A percentile compares a stretch with the other conserved stretches of the same genome.
These are phyloP conservation scores for Cactoblastis cactorum DNA, from an alignment of 2,888 invertebrate species.

Conservation along the genomic window DNA sequence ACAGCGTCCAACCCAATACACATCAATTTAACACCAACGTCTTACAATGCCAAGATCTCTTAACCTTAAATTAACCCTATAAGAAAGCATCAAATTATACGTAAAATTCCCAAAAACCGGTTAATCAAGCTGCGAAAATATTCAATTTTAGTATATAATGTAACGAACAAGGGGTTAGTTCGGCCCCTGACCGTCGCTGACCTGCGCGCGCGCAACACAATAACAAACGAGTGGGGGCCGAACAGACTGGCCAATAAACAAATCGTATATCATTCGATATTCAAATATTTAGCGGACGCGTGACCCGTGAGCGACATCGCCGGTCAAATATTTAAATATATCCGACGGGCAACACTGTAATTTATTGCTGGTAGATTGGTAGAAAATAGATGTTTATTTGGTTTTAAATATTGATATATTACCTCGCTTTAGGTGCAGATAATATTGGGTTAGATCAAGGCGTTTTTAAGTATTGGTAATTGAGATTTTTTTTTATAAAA, in stretches of 20 bases:
- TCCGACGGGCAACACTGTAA: constrained; percentile 65
- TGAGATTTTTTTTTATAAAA: no score
- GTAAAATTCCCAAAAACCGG: constrained; percentile 74
- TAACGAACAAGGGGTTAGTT: constrained; percentile 60
- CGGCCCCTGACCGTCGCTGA: constrained; percentile 61
- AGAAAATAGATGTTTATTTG: constrained; percentile 26
- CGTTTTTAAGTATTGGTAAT: no score
- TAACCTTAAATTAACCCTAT: constrained; percentile 60
- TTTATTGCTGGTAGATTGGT: constrained; percentile 66
- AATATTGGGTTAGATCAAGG: no score
- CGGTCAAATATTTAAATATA: constrained; percentile 71
- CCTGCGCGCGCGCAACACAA: constrained; percentile 56
- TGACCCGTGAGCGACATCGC: constrained; percentile 75
- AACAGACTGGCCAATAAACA: constrained; percentile 77
- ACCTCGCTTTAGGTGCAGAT: no score
- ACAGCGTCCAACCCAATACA: background rate
- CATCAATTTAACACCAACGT: constrained; percentile 5
- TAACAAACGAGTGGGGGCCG: constrained; percentile 71
- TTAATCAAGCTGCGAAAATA: constrained; percentile 73
- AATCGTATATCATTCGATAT: constrained; percentile 78
- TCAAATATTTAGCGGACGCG: constrained; percentile 75
- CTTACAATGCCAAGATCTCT: constrained; percentile 35
- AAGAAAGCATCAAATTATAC: constrained; percentile 72
- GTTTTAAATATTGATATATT: background rate
- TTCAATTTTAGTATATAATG: constrained; percentile 66